These are phyloP conservation scores for Dascillus cervinus DNA, from an alignment of 2,888 invertebrate species.

Conservation along the genomic window DNA sequence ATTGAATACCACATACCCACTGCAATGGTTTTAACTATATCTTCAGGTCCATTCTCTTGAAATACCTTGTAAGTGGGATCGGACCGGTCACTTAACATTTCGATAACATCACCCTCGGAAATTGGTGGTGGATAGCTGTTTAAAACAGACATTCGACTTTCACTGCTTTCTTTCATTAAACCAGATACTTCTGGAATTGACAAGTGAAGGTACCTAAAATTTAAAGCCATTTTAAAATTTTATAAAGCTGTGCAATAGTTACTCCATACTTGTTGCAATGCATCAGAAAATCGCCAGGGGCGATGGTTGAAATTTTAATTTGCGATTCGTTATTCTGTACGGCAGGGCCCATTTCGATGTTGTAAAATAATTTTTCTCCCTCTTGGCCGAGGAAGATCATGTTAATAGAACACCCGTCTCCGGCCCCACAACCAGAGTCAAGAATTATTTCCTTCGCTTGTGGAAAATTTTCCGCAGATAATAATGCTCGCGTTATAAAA, in stretches of 20 bases:
- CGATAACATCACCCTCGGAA: conserved; percentile 55
- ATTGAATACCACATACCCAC: conserved; percentile 51
- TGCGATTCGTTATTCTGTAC: conserved; percentile 51
- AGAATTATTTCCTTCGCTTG: conserved; percentile 63
- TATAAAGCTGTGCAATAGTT: too few relatives aligned
- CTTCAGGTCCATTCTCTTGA: conserved; percentile 52
- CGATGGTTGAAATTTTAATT: conserved; percentile 53
- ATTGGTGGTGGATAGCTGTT: conserved; percentile 50
- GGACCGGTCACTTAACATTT: conserved; percentile 67
- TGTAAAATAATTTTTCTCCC: conserved; percentile 64
- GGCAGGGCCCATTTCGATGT: conserved; percentile 72
- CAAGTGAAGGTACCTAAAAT: conserved; percentile 65
- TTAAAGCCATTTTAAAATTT: too few relatives aligned
- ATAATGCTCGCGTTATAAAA: conserved; percentile 69
- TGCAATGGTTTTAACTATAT: conserved; percentile 69
- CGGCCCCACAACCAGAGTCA: conserved; percentile 71
- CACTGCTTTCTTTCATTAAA: conserved; percentile 66
- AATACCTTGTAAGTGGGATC: conserved; percentile 62
- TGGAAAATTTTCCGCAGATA: conserved; percentile 60
- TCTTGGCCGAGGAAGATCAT: conserved; percentile 69
- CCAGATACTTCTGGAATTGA: conserved; percentile 56
- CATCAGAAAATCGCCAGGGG: conserved; percentile 56
- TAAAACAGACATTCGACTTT: conserved; percentile 58
- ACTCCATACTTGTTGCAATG: conserved; percentile 77
- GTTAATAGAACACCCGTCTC: conserved; percentile 78